These are phyloP conservation scores for Motacilla tschutschensis DNA, from an alignment of 2,113 vertebrate species.

Conservation along the genomic window DNA sequence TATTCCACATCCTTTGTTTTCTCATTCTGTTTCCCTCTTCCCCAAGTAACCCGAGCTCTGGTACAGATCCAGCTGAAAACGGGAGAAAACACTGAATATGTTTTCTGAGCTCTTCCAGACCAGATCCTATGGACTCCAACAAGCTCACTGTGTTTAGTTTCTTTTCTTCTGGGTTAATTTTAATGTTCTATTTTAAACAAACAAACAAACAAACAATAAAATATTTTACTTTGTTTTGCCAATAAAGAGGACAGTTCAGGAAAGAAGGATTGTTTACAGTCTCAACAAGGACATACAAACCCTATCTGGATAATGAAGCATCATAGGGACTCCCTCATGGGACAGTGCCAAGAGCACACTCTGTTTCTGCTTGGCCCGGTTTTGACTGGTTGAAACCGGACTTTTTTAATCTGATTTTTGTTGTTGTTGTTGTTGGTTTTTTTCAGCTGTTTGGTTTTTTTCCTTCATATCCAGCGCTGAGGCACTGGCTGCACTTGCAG, in stretches of 20 bases:
- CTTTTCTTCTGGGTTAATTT: slow-evolving; percentile 80
- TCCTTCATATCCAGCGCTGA: slow-evolving; percentile 75
- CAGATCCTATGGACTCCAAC: slow-evolving; percentile 82
- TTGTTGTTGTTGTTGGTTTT: not conserved
- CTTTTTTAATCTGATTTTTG: slow-evolving; percentile 77
- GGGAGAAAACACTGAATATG: slow-evolving; percentile 72
- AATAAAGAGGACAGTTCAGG: slow-evolving; percentile 80
- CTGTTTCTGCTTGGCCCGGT: slow-evolving; percentile 71
- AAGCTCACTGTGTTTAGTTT: slow-evolving; percentile 81
- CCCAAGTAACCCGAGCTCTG: slow-evolving; percentile 71
- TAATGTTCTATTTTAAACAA: slow-evolving; percentile 77
- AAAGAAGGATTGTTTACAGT: slow-evolving; percentile 91
- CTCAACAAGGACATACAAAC: slow-evolving; percentile 83
- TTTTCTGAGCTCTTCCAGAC: slow-evolving; percentile 78
- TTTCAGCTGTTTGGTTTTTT: slow-evolving; percentile 42
- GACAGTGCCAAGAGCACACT: slow-evolving; percentile 64
- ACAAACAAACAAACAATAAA: slow-evolving; percentile 60
- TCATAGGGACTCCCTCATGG: slow-evolving; percentile 74
- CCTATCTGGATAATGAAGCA: slow-evolving; percentile 66
- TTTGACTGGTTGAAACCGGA: slow-evolving; percentile 86
- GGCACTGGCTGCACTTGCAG: slow-evolving; percentile 88
- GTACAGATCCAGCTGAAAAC: slow-evolving; percentile 75
- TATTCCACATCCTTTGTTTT: slow-evolving; percentile 64
- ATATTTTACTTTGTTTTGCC: slow-evolving; percentile 77
- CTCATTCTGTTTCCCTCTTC: slow-evolving; percentile 68